phyloP scores from a whole-genome alignment of 2,113 vertebrate species.

The Ifrita kowaldi region DNA sequence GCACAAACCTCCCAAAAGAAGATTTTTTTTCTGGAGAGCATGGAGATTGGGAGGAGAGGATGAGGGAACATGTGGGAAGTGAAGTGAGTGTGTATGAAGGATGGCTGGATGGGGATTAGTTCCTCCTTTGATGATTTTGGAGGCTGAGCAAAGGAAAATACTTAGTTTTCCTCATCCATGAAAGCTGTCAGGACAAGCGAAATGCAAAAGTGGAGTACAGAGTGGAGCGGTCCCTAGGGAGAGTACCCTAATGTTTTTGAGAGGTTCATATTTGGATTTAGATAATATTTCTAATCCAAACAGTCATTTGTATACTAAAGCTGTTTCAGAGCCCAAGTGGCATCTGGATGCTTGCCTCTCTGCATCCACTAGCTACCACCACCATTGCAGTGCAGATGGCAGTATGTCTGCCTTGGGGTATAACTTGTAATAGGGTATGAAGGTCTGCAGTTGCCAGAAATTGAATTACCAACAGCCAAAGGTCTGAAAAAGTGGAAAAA shows the following conservation, averaged over 20 bases:
- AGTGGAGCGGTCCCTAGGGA: neutral
- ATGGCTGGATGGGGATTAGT: neutral
- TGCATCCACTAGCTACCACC: constrained; percentile 13
- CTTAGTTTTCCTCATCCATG: neutral
- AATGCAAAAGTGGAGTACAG: neutral
- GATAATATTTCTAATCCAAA: neutral
- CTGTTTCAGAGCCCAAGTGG: neutral
- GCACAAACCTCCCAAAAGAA: neutral
- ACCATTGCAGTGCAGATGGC: neutral
- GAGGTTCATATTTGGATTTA: neutral
- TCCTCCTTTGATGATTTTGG: neutral
- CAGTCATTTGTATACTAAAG: neutral
- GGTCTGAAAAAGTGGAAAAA: constrained; percentile 46
- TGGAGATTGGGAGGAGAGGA: neutral
- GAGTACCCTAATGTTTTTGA: neutral
- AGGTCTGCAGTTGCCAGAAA: constrained; percentile 39
- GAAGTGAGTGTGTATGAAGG: neutral
- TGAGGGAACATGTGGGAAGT: neutral
- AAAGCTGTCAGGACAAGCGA: neutral
- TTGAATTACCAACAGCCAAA: constrained; percentile 29
- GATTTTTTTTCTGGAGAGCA: neutral
- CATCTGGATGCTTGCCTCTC: neutral
- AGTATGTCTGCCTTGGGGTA: constrained; percentile 13
- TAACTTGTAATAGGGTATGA: constrained; percentile 1
- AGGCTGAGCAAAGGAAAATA: neutral